Conservation (phyloP, 1,140 invertebrate genomes). For the Kradibia gibbosae region DNA sequence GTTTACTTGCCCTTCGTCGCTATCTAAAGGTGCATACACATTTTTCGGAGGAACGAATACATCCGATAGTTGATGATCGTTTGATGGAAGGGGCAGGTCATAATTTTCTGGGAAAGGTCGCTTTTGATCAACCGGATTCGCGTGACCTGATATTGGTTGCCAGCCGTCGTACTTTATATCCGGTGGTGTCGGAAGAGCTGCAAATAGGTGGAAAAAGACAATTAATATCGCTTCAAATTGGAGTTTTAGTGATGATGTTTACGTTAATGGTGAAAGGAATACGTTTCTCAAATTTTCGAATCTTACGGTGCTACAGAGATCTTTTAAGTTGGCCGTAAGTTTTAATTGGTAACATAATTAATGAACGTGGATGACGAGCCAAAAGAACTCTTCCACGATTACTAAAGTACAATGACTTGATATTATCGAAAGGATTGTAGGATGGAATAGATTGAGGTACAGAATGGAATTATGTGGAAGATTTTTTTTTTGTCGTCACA, state of each 20-base stretch:
- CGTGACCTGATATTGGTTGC: conserved; percentile 83
- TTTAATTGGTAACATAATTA: conserved; percentile 65
- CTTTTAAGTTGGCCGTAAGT: conserved; percentile 67
- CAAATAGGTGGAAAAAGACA: conserved; percentile 76
- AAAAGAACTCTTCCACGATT: conserved; percentile 54
- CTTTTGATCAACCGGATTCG: conserved; percentile 49
- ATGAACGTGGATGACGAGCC: conserved; percentile 62
- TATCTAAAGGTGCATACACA: conserved; percentile 58
- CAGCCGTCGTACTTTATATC: conserved; percentile 87
- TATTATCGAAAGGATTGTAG: conserved; percentile 62
- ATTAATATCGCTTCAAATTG: conserved; percentile 69
- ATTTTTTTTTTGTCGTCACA: conserved; percentile 66
- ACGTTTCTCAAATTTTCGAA: conserved; percentile 67
- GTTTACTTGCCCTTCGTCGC: background rate
- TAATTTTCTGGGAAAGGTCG: conserved; percentile 37
- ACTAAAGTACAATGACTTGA: conserved; percentile 66
- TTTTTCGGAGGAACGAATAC: conserved; percentile 4
- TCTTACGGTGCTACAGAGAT: conserved; percentile 71
- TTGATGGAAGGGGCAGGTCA: conserved; percentile 37
- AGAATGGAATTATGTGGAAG: conserved; percentile 23
- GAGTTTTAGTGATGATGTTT: conserved; percentile 56
- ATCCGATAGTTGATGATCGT: conserved; percentile 31
- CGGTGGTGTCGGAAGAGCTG: conserved; percentile 81
- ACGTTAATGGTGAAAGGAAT: conserved; percentile 68
- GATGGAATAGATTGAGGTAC: conserved; percentile 61